phyloP scores from a whole-genome alignment of 2,888 invertebrate species.

The Microctonus aethiopoides region DNA sequence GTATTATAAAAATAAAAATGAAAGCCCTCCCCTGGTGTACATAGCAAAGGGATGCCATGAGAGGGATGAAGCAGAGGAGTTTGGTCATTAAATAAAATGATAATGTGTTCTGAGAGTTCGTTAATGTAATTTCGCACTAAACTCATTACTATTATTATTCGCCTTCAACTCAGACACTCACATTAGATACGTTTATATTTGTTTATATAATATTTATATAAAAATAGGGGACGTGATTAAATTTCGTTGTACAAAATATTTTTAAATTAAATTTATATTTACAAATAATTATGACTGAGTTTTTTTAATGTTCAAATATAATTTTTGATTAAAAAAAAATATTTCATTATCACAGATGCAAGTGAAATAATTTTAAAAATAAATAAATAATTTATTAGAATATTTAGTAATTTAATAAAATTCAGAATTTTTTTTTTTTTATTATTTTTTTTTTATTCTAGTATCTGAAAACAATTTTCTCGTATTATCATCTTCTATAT shows the following conservation, averaged over 20 bases:
- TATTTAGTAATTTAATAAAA: no score
- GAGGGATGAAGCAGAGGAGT: not conserved
- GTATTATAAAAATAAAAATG: not conserved
- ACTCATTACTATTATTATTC: not conserved
- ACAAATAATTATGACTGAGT: no score
- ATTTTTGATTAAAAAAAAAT: no score
- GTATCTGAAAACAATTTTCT: not conserved
- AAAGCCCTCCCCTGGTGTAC: not conserved
- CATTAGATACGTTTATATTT: not conserved
- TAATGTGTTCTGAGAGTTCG: conserved; percentile 20
- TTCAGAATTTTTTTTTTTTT: no score
- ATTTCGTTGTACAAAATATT: no score
- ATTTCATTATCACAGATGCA: no score
- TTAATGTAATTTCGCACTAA: conserved; percentile 18
- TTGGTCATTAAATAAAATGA: conserved; percentile 20
- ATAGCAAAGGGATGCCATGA: not conserved
- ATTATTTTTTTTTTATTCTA: no score
- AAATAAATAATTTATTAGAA: no score
- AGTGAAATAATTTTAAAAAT: no score
- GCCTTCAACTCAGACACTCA: not conserved
- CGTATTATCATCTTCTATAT: not conserved
- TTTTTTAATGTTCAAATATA: no score
- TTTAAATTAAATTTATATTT: no score
- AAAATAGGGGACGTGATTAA: not conserved
- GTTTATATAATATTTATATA: not conserved